phyloP scores from a whole-genome alignment of 2,888 invertebrate genomes.

The Clunio marinus region DNA sequence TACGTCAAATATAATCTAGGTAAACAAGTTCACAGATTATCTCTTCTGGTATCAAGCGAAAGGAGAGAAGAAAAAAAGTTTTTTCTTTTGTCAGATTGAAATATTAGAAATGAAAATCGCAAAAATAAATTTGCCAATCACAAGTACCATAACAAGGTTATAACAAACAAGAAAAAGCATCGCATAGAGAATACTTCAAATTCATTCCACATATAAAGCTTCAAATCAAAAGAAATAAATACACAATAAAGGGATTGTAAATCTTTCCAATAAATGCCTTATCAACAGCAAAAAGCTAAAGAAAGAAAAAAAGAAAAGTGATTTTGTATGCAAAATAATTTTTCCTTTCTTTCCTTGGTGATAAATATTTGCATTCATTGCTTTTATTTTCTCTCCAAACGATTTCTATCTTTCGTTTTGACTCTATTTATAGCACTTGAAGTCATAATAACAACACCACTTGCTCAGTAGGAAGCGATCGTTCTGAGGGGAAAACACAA shows the following conservation, averaged over 20 bases:
- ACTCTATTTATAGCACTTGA: conserved; percentile 5
- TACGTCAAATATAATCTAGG: too few relatives aligned
- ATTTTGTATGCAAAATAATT: conserved; percentile 2
- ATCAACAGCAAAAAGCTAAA: conserved; percentile 7
- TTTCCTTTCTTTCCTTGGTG: neutral
- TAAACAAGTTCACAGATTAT: too few relatives aligned
- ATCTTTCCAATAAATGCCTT: conserved; percentile 11
- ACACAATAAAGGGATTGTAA: conserved; percentile 15
- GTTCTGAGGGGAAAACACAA: neutral
- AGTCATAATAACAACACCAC: neutral
- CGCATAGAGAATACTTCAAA: neutral
- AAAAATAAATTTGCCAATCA: too few relatives aligned
- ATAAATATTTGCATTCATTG: conserved; percentile 22
- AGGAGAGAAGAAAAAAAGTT: too few relatives aligned
- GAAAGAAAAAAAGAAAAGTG: neutral
- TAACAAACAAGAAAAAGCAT: neutral
- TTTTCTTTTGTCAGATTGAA: too few relatives aligned
- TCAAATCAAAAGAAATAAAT: conserved; percentile 2
- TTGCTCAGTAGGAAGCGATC: conserved; percentile 7
- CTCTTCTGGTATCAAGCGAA: too few relatives aligned
- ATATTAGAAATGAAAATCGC: too few relatives aligned
- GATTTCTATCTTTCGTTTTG: neutral
- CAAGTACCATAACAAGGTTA: too few relatives aligned
- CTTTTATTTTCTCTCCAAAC: neutral
- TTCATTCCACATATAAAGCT: conserved; percentile 1